A percentile compares a stretch with the other conserved stretches of the same genome.
Conservation (phyloP, 2,888 invertebrate species). For the Leucozona laternaria region DNA sequence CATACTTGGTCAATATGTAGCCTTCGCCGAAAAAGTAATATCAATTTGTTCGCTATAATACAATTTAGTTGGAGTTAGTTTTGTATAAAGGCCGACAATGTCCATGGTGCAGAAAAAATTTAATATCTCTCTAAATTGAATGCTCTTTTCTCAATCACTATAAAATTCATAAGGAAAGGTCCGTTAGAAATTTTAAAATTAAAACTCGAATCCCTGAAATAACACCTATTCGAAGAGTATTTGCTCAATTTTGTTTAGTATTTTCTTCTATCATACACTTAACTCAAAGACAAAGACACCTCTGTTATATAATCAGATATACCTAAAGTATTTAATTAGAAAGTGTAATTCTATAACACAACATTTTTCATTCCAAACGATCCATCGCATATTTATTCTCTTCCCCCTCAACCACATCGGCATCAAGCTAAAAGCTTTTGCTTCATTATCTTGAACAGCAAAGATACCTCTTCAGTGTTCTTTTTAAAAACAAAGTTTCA, state of each 20-base stretch:
- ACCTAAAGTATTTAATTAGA: constrained; percentile 42
- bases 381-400: neutral
- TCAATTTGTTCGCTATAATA: too few species aligned
- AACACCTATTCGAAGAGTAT: neutral
- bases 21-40: too few species aligned
- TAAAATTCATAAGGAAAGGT: too few species aligned
- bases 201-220: neutral
- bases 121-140: too few species aligned
- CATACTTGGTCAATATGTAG: too few species aligned
- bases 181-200: neutral
- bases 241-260: neutral
- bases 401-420: neutral
- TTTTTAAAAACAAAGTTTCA: constrained; percentile 13
- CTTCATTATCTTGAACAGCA: constrained; percentile 17
- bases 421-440: constrained; percentile 26
- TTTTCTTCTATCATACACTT: neutral
- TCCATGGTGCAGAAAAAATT: too few species aligned
- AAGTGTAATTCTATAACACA: constrained; percentile 35
- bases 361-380: constrained; percentile 14
- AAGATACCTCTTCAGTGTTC: constrained; percentile 23
- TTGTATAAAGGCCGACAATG: too few species aligned
- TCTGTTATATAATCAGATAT: neutral
- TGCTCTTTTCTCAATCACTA: too few species aligned
- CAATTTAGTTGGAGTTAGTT: too few species aligned
- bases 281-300: neutral